Base-by-base conservation (phyloP, 1,140 invertebrate genomes). In the Euwallacea similis region DNA sequence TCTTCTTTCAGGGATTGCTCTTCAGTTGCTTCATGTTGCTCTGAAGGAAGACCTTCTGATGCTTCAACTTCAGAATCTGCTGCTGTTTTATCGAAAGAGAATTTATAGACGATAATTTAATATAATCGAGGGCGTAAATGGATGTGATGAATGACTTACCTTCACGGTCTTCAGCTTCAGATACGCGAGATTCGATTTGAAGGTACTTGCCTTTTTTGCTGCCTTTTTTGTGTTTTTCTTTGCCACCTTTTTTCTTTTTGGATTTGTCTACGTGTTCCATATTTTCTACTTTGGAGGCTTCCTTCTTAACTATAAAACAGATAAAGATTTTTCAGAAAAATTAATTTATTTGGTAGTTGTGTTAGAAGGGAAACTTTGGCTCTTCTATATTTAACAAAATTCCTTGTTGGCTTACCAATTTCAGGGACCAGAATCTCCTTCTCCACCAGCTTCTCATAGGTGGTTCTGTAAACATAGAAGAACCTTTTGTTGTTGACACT, bases 341-440 rank as follows among this genome's bases (percentile, higher is more conserved):
- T 33, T 1, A 33, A 4, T 4, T 33, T 33, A 33, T 33, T 33
- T 33, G 21, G 21, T 33, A 33, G 21, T 33, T 33, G 21, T 33
- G n/a, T n/a, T n/a, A n/a, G n/a, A n/a, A n/a, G n/a, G n/a, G n/a
- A n/a, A n/a, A n/a, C n/a, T 33, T 33, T 33, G 21, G 21, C 21
- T 33, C 4, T 4, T 33, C 21, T 33, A 33, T 33, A 33, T 33
- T 33, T 33, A 33, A 33, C 21, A 33, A 33, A 33, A 33, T 33
- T 33, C 21, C 21, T 33, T 33, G 21, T 33, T 62, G 10, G 72
- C 70, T 77, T 79, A 84, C 83, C 81, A 74, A 80, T 78, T 80
- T 84, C 80, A 47, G 78, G 78, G 47, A 84, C 80, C 72, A 82
- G 72, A 53, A 84, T 81, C 74, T 85, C 83, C 66, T 82, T 80